Percentiles rank a stretch among this genome's conserved stretches.
Evolutionary conservation across 2,113 vertebrate genomes (phyloP).

Genomic region (Lates calcarifer): DNA sequence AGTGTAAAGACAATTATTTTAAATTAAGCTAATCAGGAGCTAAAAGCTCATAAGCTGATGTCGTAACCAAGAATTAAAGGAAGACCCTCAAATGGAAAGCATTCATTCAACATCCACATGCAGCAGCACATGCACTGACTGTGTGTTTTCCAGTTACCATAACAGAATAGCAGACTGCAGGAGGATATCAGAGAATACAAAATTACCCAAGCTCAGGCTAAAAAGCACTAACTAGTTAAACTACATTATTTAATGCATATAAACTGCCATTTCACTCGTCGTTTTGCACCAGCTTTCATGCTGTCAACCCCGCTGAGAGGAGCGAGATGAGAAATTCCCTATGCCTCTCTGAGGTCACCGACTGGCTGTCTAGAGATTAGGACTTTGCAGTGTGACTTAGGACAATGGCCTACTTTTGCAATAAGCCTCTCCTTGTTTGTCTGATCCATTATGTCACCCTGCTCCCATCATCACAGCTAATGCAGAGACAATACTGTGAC

Average conservation of each 20-base stretch:
- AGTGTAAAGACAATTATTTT: not conserved
- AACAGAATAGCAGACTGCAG: not conserved
- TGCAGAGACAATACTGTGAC: not conserved
- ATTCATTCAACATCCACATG: not conserved
- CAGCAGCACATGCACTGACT: not conserved
- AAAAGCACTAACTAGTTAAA: not conserved
- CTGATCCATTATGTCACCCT: constrained; percentile 21
- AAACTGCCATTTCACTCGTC: not conserved
- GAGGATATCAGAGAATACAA: not conserved
- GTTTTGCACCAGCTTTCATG: not conserved
- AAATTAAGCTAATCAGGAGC: not conserved
- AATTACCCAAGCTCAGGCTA: not conserved
- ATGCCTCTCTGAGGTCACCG: constrained; percentile 22
- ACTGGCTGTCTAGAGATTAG: constrained; percentile 41
- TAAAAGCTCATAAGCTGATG: not conserved
- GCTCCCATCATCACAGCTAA: constrained; percentile 4
- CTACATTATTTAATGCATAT: not conserved
- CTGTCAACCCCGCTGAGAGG: no score
- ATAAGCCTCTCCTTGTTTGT: constrained; percentile 58
- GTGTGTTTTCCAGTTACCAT: not conserved
- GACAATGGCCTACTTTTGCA: constrained; percentile 50
- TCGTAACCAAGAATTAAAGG: no score
- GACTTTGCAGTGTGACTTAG: constrained; percentile 20
- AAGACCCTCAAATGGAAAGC: not conserved
- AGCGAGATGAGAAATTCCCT: not conserved